A percentile compares a stretch with the other conserved stretches of the same genome.
Evolutionary conservation across 2,113 vertebrate species (phyloP).

Genomic region (Channa maculata): DNA sequence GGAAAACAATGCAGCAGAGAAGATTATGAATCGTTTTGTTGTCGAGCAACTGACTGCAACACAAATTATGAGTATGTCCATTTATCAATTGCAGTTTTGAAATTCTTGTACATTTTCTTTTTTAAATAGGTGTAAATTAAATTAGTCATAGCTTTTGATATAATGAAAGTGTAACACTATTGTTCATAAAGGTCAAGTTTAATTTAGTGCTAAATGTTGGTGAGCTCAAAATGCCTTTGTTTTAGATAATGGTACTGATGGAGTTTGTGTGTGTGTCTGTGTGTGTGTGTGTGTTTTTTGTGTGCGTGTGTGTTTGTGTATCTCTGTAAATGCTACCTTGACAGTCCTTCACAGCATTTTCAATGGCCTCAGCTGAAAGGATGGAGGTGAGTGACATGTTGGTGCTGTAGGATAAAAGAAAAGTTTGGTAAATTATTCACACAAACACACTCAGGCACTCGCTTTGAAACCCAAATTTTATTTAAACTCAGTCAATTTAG

Average conservation of each 20-base stretch:
- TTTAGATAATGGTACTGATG: neutral
- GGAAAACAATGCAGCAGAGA: conserved; percentile 10
- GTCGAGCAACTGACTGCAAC: neutral
- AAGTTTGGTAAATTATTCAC: conserved; percentile 27
- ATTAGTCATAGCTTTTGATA: neutral
- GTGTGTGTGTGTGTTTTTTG: conserved; percentile 19
- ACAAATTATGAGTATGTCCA: neutral
- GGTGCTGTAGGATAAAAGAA: conserved; percentile 77
- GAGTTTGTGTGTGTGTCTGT: conserved; percentile 13
- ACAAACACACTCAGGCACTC: neutral
- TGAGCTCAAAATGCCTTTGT: too few species aligned
- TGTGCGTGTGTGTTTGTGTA: conserved; percentile 27
- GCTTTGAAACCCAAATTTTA: neutral
- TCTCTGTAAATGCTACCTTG: conserved; percentile 84
- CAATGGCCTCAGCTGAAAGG: conserved; percentile 91
- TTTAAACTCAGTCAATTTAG: conserved; percentile 6
- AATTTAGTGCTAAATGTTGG: too few species aligned
- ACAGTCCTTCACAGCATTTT: conserved; percentile 94
- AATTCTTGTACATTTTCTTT: conserved; percentile 19
- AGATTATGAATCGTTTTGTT: conserved; percentile 20
- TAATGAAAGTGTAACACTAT: neutral
- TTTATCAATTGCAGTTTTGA: neutral
- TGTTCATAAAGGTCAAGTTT: neutral
- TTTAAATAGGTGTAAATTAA: conserved; percentile 4
- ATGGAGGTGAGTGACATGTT: conserved; percentile 94